Evolutionary conservation across 2,888 invertebrate genomes (phyloP).

Genomic region (Euplagia quadripunctaria): DNA sequence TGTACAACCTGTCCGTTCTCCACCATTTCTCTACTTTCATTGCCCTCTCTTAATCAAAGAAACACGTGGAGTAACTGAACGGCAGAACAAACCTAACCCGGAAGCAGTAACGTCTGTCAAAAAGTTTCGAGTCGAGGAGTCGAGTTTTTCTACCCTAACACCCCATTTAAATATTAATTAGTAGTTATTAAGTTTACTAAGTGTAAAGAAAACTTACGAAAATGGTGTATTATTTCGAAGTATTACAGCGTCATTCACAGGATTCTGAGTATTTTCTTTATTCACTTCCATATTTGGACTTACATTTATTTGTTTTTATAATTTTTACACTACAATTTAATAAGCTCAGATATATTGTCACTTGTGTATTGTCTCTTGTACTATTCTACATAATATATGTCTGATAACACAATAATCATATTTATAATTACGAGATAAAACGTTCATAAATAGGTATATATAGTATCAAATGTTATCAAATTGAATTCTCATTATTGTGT

Average conservation of each 20-base stretch:
- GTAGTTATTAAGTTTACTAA: background rate
- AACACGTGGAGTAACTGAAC: background rate
- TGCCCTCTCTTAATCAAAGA: background rate
- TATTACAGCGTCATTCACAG: constrained; percentile 36
- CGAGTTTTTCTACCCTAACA: background rate
- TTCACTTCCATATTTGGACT: constrained; percentile 31
- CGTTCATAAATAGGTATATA: constrained; percentile 29
- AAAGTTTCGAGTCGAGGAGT: background rate
- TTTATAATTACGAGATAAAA: constrained; percentile 48
- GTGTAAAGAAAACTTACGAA: constrained; percentile 36
- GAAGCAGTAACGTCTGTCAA: background rate
- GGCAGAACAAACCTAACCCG: background rate
- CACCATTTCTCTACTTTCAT: background rate
- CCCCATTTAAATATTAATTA: background rate
- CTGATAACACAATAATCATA: constrained; percentile 51
- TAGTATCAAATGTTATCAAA: constrained; percentile 45
- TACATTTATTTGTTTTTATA: constrained; percentile 16
- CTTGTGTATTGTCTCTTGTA: constrained; percentile 39
- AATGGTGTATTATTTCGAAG: constrained; percentile 27
- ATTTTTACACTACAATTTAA: constrained; percentile 30
- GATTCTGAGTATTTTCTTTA: constrained; percentile 24
- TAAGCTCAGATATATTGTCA: constrained; percentile 38
- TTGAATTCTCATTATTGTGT: constrained; percentile 34
- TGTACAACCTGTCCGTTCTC: background rate
- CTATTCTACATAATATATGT: constrained; percentile 24